Percentiles rank a stretch among this genome's conserved stretches.
Conservation (phyloP, 2,797 vertebrate species). For the Lophotriccus pileatus region DNA sequence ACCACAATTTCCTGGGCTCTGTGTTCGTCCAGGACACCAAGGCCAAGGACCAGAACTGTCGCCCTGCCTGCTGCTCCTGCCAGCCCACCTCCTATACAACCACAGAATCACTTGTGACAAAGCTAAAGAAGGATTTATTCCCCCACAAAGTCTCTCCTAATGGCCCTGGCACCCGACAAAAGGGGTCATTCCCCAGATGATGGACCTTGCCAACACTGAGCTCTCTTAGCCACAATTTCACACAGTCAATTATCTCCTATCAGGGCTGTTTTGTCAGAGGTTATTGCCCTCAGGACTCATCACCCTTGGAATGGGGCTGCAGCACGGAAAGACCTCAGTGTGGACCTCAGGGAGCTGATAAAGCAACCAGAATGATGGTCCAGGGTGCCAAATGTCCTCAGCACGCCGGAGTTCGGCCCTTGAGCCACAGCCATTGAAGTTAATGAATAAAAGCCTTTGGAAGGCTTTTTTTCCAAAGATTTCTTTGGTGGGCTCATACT, state of each 20-base stretch:
- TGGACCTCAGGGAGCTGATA: background rate
- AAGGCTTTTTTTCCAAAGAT: background rate
- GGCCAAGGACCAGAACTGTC: background rate
- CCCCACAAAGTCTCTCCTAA: conserved; percentile 21
- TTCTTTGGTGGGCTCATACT: background rate
- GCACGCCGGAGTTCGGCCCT: background rate
- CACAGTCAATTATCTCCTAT: conserved; percentile 78
- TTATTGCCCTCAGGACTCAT: conserved; percentile 76
- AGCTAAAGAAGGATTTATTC: conserved; percentile 62
- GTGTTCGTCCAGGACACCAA: rapidly evolving
- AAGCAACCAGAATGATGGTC: background rate
- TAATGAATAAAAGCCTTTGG: background rate
- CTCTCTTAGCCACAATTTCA: conserved; percentile 60
- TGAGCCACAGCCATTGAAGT: background rate
- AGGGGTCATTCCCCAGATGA: conserved; percentile 71
- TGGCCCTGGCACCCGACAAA: conserved; percentile 61
- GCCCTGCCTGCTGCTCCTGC: background rate
- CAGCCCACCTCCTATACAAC: background rate
- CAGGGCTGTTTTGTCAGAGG: conserved; percentile 77
- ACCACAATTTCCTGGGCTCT: background rate
- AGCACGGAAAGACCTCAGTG: background rate
- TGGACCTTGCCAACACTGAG: conserved; percentile 71
- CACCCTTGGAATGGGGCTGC: too few species aligned
- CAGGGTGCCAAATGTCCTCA: background rate
- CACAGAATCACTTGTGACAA: background rate